Evolutionary conservation across 2,888 invertebrate genomes (phyloP).

Genomic region (Eupithecia dodoneata): DNA sequence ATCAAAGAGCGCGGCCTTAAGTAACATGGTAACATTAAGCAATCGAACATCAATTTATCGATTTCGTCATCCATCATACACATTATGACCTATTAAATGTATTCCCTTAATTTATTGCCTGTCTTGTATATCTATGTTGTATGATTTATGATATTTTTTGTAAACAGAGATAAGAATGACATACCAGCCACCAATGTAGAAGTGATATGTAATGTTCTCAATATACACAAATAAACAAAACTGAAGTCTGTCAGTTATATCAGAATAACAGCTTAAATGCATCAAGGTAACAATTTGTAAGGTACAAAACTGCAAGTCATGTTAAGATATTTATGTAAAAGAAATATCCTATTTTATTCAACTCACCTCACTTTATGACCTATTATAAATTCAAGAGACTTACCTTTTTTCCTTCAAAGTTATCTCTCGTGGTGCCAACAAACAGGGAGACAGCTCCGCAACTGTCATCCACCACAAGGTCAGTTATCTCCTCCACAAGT

Average conservation of each 20-base stretch:
- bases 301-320: no score
- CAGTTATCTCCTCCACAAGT: slow-evolving; percentile 86
- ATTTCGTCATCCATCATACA: background rate
- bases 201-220: no score
- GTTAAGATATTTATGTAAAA: no score
- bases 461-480: slow-evolving; percentile 86
- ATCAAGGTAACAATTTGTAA: no score
- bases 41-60: background rate
- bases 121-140: background rate
- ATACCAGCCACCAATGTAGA: no score
- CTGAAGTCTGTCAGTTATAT: no score
- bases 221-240: no score
- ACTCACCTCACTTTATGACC: no score
- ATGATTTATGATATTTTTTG: background rate
- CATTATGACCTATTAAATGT: background rate
- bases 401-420: slow-evolving; percentile 91
- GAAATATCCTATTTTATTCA: no score
- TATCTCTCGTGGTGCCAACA: slow-evolving; percentile 94
- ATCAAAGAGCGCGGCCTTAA: no score
- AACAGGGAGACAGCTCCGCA: slow-evolving; percentile 96
- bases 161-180: background rate
- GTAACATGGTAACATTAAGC: background rate
- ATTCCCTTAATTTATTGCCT: background rate
- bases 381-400: slow-evolving; percentile 26
- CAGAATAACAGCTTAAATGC: no score